Base-by-base conservation (phyloP, 64 coral and sea anemone species). In the Dendronephthya gigantea region DNA sequence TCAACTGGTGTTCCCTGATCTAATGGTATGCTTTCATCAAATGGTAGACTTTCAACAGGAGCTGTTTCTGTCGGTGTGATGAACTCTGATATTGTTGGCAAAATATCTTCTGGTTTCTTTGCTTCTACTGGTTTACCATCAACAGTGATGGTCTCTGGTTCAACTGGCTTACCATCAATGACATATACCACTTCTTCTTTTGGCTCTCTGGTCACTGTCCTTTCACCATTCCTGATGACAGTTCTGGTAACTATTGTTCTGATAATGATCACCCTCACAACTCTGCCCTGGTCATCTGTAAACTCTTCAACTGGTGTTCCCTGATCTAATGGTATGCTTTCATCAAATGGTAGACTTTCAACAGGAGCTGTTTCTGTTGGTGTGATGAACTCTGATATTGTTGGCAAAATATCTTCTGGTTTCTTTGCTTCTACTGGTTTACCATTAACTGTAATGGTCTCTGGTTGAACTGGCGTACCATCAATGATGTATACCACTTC, bases 191-290 rank as follows among this genome's bases (percentile, higher is more conserved):
- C 14, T 15, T 66, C 4, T 22, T 66, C 4, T 66, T 66, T 66
- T 6, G 58, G 58, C 22, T 66, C 58, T 66, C 22, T 66, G 58
- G 58, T 66, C 29, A 66, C 58, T 66, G 58, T 66, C 29, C 32
- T 35, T 36, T 22, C 25, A 35, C 39, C 31, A 29, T 70, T 84
- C 0, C 55, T 48, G 13, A 81, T 75, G 0, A 90, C 84, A 23
- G 88, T 52, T 22, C 65, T 84, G 17, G 87, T 49, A 30, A 88
- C 88, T 7, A 66, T 66, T 22, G 58, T 66, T 66, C 58, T 5
- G 22, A 66, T 17, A 30, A 66, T n/a, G 2, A 66, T 14, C 29
- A 66, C 19, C 22, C 29, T 66, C 58, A 66, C 58, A 5, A 66
- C 58, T 66, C 58, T 66, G 19, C 58, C 58, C 22, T 66, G 58